Evolutionary conservation across 2,888 invertebrate species (phyloP).

Genomic region (Zygaena filipendulae): DNA sequence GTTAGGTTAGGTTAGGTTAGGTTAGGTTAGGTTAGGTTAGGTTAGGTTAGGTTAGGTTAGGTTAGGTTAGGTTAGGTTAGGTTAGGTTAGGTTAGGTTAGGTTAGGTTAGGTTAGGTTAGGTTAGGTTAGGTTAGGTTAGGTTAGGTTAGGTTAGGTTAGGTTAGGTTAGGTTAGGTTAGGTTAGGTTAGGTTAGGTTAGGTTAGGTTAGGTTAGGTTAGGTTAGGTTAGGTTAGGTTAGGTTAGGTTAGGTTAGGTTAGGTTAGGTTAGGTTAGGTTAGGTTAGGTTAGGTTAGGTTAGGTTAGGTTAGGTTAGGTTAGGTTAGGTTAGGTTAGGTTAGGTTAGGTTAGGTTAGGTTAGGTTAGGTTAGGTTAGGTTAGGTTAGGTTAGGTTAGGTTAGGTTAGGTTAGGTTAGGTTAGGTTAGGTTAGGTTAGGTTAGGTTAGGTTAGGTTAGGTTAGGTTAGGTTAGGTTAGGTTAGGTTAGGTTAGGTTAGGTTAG

Average conservation of each 20-base stretch:
- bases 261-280: slow-evolving; percentile 12
- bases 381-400: slow-evolving; percentile 14
- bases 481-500: slow-evolving; percentile 5
- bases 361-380: slow-evolving; percentile 9
- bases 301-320: slow-evolving; percentile 14
- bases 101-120: slow-evolving; percentile 17
- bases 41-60: slow-evolving; percentile 13
- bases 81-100: slow-evolving; percentile 15
- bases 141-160: slow-evolving; percentile 15
- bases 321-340: slow-evolving; percentile 9
- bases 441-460: slow-evolving; percentile 14
- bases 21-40: slow-evolving; percentile 1
- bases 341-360: slow-evolving; percentile 13
- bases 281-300: slow-evolving; percentile 13
- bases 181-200: slow-evolving; percentile 6
- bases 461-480: slow-evolving; percentile 14
- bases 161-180: slow-evolving; percentile 13
- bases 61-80: slow-evolving; percentile 9
- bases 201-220: slow-evolving; percentile 13
- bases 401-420: slow-evolving; percentile 12
- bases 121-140: slow-evolving; percentile 17
- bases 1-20: slow-evolving; percentile 2
- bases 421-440: slow-evolving; percentile 15
- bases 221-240: slow-evolving; percentile 14
- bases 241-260: slow-evolving; percentile 14